Base-by-base conservation (phyloP, 2,797 vertebrate genomes). In the Karalla daura region DNA sequence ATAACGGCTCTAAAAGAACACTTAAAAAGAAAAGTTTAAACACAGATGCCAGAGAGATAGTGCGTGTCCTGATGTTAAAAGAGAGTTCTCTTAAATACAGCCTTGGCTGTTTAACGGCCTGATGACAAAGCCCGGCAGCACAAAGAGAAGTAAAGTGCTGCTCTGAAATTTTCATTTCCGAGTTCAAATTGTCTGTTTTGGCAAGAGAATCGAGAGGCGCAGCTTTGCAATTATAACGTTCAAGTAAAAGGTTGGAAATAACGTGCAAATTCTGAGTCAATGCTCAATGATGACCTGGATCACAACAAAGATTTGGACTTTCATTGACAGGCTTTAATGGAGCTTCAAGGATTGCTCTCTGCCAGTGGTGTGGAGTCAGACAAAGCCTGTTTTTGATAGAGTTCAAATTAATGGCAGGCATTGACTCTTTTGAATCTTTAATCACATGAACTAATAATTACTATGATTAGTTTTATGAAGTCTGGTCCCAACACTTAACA, bases 121-220 rank as follows among this genome's bases (percentile, higher is more conserved):
- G 17, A 33, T 23, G 35, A 39, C 12, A 40, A 60, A 54, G 40
- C 18, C 30, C 1, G 46, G n/a, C 24, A 13, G 32, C n/a, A 53
- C 12, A 54, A 36, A 33, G 17, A 44, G 2, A 58, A 49, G 45
- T n/a, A 5, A 47, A 55, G 1, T 13, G 10, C 17, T 6, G 44
- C 5, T 3, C 1, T 39, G 20, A 59, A 7, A 46, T 44, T 18
- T 54, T 20, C 10, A 15, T 55, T 60, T 52, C 45, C 28, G 28
- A 15, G 13, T 5, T 37, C 13, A 28, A 54, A 58, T 30, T 44
- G 6, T 43, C 12, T 14, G 11, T 65, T 58, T 41, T 23, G 32
- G 3, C 37, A 5, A 58, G 69, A 41, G 2, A 36, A 39, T 41
- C 5, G 13, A 41, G 37, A 70, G 30, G n/a, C n/a, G n/a, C n/a